Conservation (phyloP, 2,113 vertebrate genomes). For the Spheniscus mendiculus region DNA sequence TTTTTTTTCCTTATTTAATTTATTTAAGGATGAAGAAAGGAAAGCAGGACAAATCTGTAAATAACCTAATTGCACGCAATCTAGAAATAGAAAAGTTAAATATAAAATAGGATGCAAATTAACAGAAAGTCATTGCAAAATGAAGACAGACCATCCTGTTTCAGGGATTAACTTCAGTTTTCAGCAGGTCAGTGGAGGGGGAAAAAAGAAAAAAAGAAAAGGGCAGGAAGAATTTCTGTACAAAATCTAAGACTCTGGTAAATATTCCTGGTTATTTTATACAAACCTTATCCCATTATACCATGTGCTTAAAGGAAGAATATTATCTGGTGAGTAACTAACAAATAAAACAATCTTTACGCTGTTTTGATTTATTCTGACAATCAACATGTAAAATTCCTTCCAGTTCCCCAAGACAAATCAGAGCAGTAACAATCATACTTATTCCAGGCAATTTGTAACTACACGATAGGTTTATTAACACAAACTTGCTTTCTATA, state of each 20-base stretch:
- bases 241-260: neutral
- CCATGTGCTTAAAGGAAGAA: neutral
- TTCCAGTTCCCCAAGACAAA: neutral
- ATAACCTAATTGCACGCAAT: neutral
- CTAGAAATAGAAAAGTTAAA: neutral
- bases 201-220: neutral
- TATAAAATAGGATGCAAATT: neutral
- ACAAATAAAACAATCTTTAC: neutral
- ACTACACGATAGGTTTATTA: neutral
- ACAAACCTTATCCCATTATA: too few species aligned
- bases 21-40: neutral
- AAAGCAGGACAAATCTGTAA: neutral
- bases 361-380: neutral
- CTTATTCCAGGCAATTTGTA: conserved; percentile 29
- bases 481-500: conserved; percentile 16
- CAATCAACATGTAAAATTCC: neutral
- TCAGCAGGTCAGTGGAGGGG: neutral
- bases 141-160: neutral
- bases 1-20: neutral
- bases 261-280: neutral
- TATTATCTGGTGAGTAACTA: neutral
- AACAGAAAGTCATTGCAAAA: neutral
- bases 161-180: neutral
- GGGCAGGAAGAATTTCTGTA: neutral
- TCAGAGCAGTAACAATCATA: neutral